Base-by-base conservation (phyloP, 2,888 invertebrate genomes). In the Macaria liturata region DNA sequence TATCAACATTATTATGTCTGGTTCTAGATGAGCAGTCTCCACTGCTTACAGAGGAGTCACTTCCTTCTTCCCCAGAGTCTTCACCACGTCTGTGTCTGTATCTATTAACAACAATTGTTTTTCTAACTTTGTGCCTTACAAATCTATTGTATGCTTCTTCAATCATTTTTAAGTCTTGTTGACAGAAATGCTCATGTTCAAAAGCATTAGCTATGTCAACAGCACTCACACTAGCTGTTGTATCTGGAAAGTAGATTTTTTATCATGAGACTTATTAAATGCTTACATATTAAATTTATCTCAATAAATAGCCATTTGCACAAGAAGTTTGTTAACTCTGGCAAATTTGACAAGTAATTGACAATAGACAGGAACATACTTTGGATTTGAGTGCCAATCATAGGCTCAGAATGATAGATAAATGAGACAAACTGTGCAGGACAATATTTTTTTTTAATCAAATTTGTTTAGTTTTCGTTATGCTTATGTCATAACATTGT, bases 21-120 rank as follows among this genome's bases (percentile, higher is more conserved):
- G 80, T 81, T 64, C 69, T 76, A 32, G 68, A 64, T 2, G 87
- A 86, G 57, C 70, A 74, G 65, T 84, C 86, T 74, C 88, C 84
- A 74, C 85, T 85, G 59, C 85, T 86, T 32, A 80, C 60, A 4
- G 89, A 86, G 31, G 88, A 88, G 64, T 84, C 75, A 75, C 87
- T 86, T 9, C 76, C 87, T 62, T 74, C 76, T 9, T 86, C 86
- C 4, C 83, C 86, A 0, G 88, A 88, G 60, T 87, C 86, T 69
- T 80, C 74, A 0, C 80, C 79, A 40, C 78, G 79, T 67, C 66
- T 78, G 34, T 72, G 70, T 57, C 66, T 78, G 34, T 72, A 69
- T 57, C 71, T 69, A 4, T 64, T 66, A n/a, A 70, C 66, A 46
- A 80, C 78, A 65, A 82, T 69, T 70, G 75, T 80, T 65, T 72